These are phyloP conservation scores for Bicyclus anynana DNA, from an alignment of 1,140 invertebrate species.

Conservation along the genomic window DNA sequence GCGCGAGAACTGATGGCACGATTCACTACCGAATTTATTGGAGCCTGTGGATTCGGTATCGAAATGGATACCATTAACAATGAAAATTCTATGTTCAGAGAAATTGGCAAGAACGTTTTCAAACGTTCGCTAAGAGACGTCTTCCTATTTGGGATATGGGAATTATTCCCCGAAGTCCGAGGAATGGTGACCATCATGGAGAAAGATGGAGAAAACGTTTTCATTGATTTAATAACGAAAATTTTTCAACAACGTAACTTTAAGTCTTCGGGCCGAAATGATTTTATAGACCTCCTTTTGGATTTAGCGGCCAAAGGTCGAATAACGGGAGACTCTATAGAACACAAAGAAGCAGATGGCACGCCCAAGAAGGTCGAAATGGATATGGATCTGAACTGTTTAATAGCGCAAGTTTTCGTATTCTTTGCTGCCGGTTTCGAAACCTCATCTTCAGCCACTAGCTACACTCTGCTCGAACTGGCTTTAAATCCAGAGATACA, in stretches of 20 bases:
- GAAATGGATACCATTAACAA: slow-evolving; percentile 22
- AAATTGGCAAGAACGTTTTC: slow-evolving; percentile 19
- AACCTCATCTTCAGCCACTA: slow-evolving; percentile 23
- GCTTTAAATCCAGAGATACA: slow-evolving; percentile 24
- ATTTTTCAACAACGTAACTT: slow-evolving; percentile 17
- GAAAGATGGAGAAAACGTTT: slow-evolving; percentile 7
- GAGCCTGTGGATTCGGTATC: slow-evolving; percentile 24
- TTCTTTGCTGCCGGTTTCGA: slow-evolving; percentile 33
- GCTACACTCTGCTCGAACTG: slow-evolving; percentile 21
- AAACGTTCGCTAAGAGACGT: slow-evolving; percentile 5
- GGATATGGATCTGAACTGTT: slow-evolving; percentile 9
- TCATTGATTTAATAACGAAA: slow-evolving; percentile 12
- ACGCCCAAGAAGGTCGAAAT: slow-evolving; percentile 11
- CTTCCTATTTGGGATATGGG: slow-evolving; percentile 1
- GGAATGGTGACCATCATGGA: neutral
- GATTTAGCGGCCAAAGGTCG: slow-evolving; percentile 13
- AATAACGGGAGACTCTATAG: slow-evolving; percentile 19
- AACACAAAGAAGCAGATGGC: slow-evolving; percentile 15
- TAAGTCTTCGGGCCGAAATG: slow-evolving; percentile 18
- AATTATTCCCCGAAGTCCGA: slow-evolving; percentile 9
- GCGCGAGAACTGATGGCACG: slow-evolving; percentile 20
- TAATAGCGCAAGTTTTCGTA: slow-evolving; percentile 28
- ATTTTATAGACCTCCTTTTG: slow-evolving; percentile 23
- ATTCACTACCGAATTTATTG: slow-evolving; percentile 25
- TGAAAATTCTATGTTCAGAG: slow-evolving; percentile 19